These are phyloP conservation scores for Pomacea maculata DNA, from an alignment of 1,140 invertebrate species.

Conservation along the genomic window DNA sequence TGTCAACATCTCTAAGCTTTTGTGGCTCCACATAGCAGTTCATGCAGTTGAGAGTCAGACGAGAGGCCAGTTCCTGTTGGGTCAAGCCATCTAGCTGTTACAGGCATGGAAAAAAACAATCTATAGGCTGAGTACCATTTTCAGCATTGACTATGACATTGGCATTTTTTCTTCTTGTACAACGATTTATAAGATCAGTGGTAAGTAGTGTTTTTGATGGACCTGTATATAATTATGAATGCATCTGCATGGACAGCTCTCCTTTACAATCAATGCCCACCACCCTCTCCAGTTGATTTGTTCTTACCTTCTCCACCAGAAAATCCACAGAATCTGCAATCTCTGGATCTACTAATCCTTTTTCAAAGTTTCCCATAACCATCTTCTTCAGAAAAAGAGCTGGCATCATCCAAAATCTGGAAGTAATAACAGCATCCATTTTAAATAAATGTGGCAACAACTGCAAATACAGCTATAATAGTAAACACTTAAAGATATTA, in stretches of 20 bases:
- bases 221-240: neutral
- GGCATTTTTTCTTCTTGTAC: neutral
- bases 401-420: constrained; percentile 88
- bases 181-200: neutral
- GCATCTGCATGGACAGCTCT: too few species aligned
- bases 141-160: neutral
- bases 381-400: constrained; percentile 86
- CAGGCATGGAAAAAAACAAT: constrained; percentile 9
- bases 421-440: constrained; percentile 30
- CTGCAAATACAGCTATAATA: neutral
- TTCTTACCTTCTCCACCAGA: constrained; percentile 85
- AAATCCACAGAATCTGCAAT: constrained; percentile 90
- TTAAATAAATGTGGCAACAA: neutral
- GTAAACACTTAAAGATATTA: neutral
- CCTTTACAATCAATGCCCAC: too few species aligned
- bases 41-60: constrained; percentile 87
- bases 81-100: constrained; percentile 81
- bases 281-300: too few species aligned
- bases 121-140: neutral
- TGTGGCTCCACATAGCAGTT: constrained; percentile 84
- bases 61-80: constrained; percentile 85
- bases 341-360: constrained; percentile 72
- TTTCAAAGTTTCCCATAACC: constrained; percentile 87
- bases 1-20: constrained; percentile 79
- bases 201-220: constrained; percentile 1